phyloP scores from a whole-genome alignment of 2,888 invertebrate species.

The Elmis aenea region DNA sequence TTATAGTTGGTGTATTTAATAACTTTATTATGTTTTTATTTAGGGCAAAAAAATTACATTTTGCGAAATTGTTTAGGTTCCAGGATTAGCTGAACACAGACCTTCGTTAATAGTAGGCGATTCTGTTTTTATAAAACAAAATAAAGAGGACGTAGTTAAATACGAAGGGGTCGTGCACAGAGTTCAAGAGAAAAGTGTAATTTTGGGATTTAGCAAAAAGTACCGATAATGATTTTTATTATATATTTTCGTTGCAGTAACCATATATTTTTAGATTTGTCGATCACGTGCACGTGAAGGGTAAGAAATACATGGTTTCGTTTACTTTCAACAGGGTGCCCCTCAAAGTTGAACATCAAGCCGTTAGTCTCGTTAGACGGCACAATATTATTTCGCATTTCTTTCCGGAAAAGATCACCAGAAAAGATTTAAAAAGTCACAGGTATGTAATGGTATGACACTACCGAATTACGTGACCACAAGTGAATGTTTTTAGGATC shows the following conservation, averaged over 20 bases:
- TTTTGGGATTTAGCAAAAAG: slow-evolving; percentile 28
- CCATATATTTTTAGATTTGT: slow-evolving; percentile 23
- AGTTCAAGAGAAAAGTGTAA: slow-evolving; percentile 28
- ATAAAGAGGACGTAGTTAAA: slow-evolving; percentile 14
- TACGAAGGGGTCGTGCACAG: slow-evolving; percentile 35
- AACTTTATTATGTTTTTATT: no score
- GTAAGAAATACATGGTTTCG: slow-evolving; percentile 31
- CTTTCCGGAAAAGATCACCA: slow-evolving; percentile 24
- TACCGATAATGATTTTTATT: not conserved
- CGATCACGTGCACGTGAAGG: slow-evolving; percentile 13
- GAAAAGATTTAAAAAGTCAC: slow-evolving; percentile 3
- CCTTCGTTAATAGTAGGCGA: slow-evolving; percentile 39
- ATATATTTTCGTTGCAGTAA: no score
- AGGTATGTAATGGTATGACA: slow-evolving; percentile 6
- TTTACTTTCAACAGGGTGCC: slow-evolving; percentile 36
- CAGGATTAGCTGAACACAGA: slow-evolving; percentile 39
- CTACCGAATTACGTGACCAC: not conserved
- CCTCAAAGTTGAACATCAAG: slow-evolving; percentile 34
- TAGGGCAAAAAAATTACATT: no score
- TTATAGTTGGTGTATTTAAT: no score
- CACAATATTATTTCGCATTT: slow-evolving; percentile 28
- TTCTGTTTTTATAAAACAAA: slow-evolving; percentile 29
- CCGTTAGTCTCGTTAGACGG: slow-evolving; percentile 27
- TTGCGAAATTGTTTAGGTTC: no score
- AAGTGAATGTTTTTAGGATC: slow-evolving; percentile 18